Conservation (phyloP, 2,888 invertebrate genomes). For the Drosophila mettleri region DNA sequence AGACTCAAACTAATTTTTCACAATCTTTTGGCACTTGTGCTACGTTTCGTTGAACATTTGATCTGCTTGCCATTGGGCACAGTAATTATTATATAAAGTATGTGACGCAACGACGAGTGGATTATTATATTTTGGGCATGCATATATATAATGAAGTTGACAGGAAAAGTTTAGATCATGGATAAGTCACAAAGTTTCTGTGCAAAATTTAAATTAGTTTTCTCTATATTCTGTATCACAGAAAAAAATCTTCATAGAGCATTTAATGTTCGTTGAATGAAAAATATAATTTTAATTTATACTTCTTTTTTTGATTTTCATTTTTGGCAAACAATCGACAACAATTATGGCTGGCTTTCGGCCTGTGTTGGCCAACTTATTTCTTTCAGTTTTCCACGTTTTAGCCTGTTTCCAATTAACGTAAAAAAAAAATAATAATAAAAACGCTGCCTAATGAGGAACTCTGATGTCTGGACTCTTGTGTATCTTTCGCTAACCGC, state of each 20-base stretch:
- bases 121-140: background rate
- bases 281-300: constrained; percentile 21
- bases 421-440: constrained; percentile 45
- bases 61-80: constrained; percentile 1
- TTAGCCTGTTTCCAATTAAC: constrained; percentile 66
- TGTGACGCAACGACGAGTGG: background rate
- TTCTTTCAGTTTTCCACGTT: constrained; percentile 14
- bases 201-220: background rate
- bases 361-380: constrained; percentile 24
- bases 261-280: constrained; percentile 4
- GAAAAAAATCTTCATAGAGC: background rate
- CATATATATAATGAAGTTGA: too few relatives aligned
- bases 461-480: constrained; percentile 20
- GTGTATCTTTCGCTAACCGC: constrained; percentile 66
- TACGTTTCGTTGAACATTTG: constrained; percentile 2
- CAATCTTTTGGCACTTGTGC: constrained; percentile 22
- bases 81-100: background rate
- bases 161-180: too few relatives aligned
- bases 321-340: constrained; percentile 65
- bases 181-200: background rate
- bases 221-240: background rate
- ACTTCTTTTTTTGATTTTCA: constrained; percentile 3
- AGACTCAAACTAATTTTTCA: constrained; percentile 22
- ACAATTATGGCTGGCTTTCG: constrained; percentile 54
- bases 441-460: constrained; percentile 70